These are phyloP conservation scores for Gisinianus flammeolus DNA, from an alignment of 2,888 invertebrate species.

Conservation along the genomic window DNA sequence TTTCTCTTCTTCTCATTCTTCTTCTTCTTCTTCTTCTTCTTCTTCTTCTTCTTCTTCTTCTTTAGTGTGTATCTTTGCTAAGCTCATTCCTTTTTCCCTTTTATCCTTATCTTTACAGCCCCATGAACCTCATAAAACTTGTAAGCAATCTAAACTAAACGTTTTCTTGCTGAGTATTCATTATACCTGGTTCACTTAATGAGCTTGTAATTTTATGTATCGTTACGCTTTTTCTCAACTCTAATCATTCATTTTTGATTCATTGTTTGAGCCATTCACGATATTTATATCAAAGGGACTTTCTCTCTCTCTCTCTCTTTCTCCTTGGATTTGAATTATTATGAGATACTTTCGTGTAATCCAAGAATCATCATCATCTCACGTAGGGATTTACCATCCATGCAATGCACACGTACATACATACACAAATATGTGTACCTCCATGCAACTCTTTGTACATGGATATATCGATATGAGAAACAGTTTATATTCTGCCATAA, in stretches of 20 bases:
- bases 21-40: background rate
- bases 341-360: background rate
- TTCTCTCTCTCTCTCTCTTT: background rate
- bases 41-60: background rate
- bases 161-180: constrained; percentile 19
- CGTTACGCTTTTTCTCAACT: constrained; percentile 7
- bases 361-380: background rate
- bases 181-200: constrained; percentile 35
- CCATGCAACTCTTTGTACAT: background rate
- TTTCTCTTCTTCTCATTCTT: constrained; percentile 1
- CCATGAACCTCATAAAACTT: constrained; percentile 27
- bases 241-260: constrained; percentile 32
- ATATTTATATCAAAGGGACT: too few species aligned
- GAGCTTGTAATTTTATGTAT: constrained; percentile 36
- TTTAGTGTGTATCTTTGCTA: background rate
- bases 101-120: constrained; percentile 34
- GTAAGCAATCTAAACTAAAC: constrained; percentile 29
- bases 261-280: too few species aligned
- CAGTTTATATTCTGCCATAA: background rate
- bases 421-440: background rate
- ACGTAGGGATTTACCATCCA: background rate
- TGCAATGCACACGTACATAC: background rate
- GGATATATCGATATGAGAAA: background rate
- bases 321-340: background rate
- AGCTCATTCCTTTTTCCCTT: background rate